Percentiles rank a stretch among this genome's conserved stretches.
phyloP scores from a whole-genome alignment of 1,140 invertebrate species.

The Eumeta japonica region DNA sequence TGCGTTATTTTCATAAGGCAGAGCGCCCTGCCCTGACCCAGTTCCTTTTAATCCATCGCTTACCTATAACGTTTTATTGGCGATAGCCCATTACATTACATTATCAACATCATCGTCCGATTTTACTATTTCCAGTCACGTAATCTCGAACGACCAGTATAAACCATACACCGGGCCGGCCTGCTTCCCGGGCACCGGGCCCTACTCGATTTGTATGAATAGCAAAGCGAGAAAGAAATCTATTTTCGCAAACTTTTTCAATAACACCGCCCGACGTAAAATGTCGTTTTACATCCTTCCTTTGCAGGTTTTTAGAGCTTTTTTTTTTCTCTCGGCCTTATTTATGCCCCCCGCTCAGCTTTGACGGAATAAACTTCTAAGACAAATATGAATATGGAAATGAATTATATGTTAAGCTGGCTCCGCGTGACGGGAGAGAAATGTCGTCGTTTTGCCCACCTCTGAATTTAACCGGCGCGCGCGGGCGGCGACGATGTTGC shows the following conservation, averaged over 20 bases:
- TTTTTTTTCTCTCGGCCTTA: conserved; percentile 22
- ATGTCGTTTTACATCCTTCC: conserved; percentile 28
- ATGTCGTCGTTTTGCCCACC: conserved; percentile 52
- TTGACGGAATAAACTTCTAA: conserved; percentile 42
- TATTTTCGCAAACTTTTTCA: conserved; percentile 36
- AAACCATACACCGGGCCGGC: conserved; percentile 32
- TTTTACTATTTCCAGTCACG: conserved; percentile 58
- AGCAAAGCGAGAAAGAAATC: conserved; percentile 26
- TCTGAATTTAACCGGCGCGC: conserved; percentile 51
- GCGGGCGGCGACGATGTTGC: conserved; percentile 46
- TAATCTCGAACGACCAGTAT: conserved; percentile 50
- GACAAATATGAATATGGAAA: conserved; percentile 55
- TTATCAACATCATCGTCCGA: conserved; percentile 57
- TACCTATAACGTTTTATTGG: conserved; percentile 58
- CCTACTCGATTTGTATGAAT: conserved; percentile 36
- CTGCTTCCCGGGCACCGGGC: conserved; percentile 18
- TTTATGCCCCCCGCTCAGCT: conserved; percentile 11
- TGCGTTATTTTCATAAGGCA: conserved; percentile 42
- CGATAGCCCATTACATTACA: conserved; percentile 52
- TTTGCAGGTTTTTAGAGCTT: too few species aligned
- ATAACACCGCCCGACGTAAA: conserved; percentile 30
- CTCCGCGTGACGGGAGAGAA: conserved; percentile 48
- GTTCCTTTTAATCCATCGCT: conserved; percentile 53
- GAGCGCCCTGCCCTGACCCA: conserved; percentile 42
- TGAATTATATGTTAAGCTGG: conserved; percentile 52